Conservation (phyloP, 53 echinoderm and acorn worm species). For the Luidia sarsii region DNA sequence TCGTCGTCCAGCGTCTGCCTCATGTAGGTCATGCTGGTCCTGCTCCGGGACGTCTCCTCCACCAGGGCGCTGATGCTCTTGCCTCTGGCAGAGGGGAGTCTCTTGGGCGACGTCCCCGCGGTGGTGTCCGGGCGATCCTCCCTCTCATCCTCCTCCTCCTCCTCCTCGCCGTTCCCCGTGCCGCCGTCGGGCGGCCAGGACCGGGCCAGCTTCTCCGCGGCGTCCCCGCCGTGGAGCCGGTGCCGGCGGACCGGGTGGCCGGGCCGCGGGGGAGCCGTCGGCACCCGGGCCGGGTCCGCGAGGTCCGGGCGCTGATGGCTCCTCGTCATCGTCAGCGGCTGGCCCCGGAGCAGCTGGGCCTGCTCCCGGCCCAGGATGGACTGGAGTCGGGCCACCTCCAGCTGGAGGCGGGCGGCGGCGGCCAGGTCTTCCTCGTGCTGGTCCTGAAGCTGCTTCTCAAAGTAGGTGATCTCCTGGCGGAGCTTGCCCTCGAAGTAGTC, state of each 20-base stretch:
- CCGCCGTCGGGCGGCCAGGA: slow-evolving; percentile 23
- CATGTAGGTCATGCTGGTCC: slow-evolving; percentile 52
- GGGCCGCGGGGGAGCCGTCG: not conserved
- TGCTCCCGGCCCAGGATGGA: slow-evolving; percentile 52
- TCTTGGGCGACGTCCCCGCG: not conserved
- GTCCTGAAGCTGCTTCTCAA: slow-evolving; percentile 84
- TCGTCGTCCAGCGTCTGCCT: slow-evolving; percentile 27
- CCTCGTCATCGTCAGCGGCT: slow-evolving; percentile 13
- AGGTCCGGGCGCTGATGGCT: slow-evolving; percentile 20
- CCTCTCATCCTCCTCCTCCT: no score
- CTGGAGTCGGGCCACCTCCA: slow-evolving; percentile 61
- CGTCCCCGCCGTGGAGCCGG: slow-evolving; percentile 13
- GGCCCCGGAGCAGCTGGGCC: slow-evolving; percentile 29
- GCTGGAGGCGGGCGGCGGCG: slow-evolving; percentile 59
- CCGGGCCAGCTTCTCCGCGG: not conserved
- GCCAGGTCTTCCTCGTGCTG: slow-evolving; percentile 64
- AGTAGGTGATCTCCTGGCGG: slow-evolving; percentile 78
- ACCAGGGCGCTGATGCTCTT: slow-evolving; percentile 56
- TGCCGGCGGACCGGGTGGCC: not conserved
- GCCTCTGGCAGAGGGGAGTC: not conserved
- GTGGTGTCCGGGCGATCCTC: not conserved
- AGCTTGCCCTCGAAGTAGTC: slow-evolving; percentile 78
- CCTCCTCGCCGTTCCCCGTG: slow-evolving; percentile 12
- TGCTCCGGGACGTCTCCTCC: slow-evolving; percentile 45
- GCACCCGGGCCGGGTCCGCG: not conserved